Evolutionary conservation across 2,888 invertebrate species (phyloP), one percentile per base, ranked within the genome.

Genomic region (Chironomus riparius): DNA sequence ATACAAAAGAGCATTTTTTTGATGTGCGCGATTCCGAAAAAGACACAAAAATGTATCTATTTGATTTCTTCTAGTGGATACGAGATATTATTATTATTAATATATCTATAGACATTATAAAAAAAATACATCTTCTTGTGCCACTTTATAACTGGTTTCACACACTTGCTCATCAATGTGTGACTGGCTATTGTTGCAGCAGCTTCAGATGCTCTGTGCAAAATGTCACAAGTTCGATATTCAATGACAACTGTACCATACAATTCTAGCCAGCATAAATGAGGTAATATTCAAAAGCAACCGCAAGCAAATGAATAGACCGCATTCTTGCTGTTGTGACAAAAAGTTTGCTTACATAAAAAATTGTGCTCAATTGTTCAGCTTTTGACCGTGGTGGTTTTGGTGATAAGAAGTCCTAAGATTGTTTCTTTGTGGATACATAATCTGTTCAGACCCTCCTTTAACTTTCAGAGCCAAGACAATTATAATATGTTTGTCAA

Each of bases 151-250:
- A 65, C 65, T 65, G 65, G 65, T 65, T 65, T 65, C 65, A 65
- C 65, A 65, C 65, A 65, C 65, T 65, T 65, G 65, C 65, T 24
- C 65, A 65, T 65, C 65, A 65, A 65, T 21, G 65, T 65, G 65
- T 65, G 65, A 65, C 65, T 65, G 65, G n/a, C 65, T 22, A 24
- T 65, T 65, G 65, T 62, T 65, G 21, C 22, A 21, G 28, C 65
- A 65, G 65, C 10, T 12, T 21, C 24, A 24, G 24, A 13, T 21
- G 22, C 4, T 13, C 15, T n/a, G 28, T 69, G 68, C 70, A 68
- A 70, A 70, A 70, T 70, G 70, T 70, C 70, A 70, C 70, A 47
- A 47, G 48, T 65, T 62, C 62, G 69, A 69, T 69, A n/a, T 69
- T 69, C 70, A 48, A 47, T 70, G 70, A 70, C 70, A 47, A 47